Conservation (phyloP, 2,888 invertebrate genomes). For the Drosophila histrio region DNA sequence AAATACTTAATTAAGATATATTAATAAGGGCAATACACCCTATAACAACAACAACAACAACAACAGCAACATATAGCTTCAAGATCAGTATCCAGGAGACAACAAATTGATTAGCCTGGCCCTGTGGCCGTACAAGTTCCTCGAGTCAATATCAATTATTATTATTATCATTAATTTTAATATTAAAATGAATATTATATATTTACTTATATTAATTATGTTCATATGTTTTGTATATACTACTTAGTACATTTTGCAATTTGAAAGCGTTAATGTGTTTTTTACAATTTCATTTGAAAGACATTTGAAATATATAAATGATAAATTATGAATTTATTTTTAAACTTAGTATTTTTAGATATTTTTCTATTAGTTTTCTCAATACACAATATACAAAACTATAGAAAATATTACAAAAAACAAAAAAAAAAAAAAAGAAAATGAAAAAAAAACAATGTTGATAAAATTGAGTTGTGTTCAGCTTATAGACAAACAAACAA, state of each 20-base stretch:
- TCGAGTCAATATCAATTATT: conserved; percentile 66
- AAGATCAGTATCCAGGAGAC: conserved; percentile 10
- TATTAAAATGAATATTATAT: not conserved
- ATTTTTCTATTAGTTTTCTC: not conserved
- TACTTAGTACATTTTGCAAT: not conserved
- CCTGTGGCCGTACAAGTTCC: conserved; percentile 83
- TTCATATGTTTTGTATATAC: conserved; percentile 8
- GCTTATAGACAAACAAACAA: conserved; percentile 21
- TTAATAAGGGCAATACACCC: conserved; percentile 1
- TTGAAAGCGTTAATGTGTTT: conserved; percentile 5
- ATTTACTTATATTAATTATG: conserved; percentile 5
- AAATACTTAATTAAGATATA: conserved; percentile 4
- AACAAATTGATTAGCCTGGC: conserved; percentile 77
- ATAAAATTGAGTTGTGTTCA: conserved; percentile 63
- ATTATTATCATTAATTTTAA: conserved; percentile 3
- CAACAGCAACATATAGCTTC: conserved; percentile 9
- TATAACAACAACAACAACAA: not conserved
- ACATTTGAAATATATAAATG: conserved; percentile 7
- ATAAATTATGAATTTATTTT: conserved; percentile 25
- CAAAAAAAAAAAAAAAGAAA: conserved; percentile 15
- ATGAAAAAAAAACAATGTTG: conserved; percentile 41
- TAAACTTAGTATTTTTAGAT: conserved; percentile 4
- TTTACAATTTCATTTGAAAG: conserved; percentile 21
- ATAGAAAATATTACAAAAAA: not conserved
- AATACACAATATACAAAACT: conserved; percentile 1